phyloP scores from a whole-genome alignment of 1,140 invertebrate species.

The Euschistus heros region DNA sequence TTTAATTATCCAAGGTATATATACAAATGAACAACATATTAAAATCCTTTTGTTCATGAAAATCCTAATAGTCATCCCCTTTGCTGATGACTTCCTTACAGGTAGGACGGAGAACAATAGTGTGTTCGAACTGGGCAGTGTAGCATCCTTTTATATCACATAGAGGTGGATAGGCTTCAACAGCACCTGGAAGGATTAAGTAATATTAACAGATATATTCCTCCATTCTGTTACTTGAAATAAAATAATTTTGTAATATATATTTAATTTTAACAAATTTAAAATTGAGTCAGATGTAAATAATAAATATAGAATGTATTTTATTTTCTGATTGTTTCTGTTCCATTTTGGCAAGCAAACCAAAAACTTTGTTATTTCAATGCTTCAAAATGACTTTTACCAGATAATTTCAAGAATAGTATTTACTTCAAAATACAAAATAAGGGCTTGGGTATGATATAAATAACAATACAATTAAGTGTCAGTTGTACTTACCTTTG shows the following conservation, averaged over 20 bases:
- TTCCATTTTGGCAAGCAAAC: too few species aligned
- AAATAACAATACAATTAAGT: not conserved
- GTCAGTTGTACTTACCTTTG: slow-evolving; percentile 55
- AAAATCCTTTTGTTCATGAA: not conserved
- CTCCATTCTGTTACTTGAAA: not conserved
- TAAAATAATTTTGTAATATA: not conserved
- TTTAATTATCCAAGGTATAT: too few species aligned
- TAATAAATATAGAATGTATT: too few species aligned
- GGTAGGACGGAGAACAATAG: slow-evolving; percentile 90
- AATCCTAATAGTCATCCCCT: slow-evolving; percentile 82
- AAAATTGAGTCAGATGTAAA: too few species aligned
- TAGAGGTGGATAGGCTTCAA: slow-evolving; percentile 95
- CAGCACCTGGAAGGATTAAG: slow-evolving; percentile 44
- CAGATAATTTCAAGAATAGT: slow-evolving; percentile 13
- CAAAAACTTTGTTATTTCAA: too few species aligned
- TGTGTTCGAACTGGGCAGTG: slow-evolving; percentile 99
- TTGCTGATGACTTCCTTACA: slow-evolving; percentile 97
- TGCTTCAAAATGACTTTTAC: slow-evolving; percentile 20
- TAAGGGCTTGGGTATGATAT: too few species aligned
- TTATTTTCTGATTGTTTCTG: too few species aligned
- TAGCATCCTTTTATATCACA: slow-evolving; percentile 97
- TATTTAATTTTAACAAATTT: too few species aligned
- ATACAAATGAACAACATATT: too few species aligned
- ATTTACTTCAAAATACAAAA: not conserved
- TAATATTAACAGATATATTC: too few species aligned